phyloP scores from a whole-genome alignment of 2,113 vertebrate genomes.

The Tragelaphus buxtoni region DNA sequence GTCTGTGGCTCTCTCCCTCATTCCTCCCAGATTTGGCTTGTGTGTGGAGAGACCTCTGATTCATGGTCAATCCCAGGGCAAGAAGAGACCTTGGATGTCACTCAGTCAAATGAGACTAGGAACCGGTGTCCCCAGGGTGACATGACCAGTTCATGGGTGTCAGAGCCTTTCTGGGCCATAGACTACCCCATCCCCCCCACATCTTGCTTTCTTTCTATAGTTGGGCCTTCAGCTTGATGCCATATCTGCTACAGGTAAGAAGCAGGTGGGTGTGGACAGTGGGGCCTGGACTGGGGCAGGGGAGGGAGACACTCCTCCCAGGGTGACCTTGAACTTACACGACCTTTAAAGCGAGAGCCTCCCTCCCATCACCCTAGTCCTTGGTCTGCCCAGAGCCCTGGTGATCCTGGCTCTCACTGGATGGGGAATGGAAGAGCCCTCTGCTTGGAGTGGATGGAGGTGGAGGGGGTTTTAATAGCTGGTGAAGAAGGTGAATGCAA shows the following conservation, averaged over 20 bases:
- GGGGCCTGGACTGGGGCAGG: neutral
- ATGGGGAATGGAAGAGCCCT: neutral
- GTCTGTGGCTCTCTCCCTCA: too few species aligned
- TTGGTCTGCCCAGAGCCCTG: neutral
- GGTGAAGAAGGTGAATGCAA: neutral
- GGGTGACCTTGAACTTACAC: neutral
- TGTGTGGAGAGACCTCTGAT: neutral
- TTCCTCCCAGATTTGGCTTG: neutral
- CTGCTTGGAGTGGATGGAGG: neutral
- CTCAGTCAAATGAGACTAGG: neutral
- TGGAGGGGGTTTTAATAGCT: neutral
- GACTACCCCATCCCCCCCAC: rapidly evolving
- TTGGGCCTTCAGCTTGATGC: rapidly evolving
- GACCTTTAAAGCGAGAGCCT: neutral
- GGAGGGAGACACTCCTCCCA: too few species aligned
- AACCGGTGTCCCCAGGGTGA: rapidly evolving
- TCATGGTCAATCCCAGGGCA: neutral
- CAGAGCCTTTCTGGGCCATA: neutral
- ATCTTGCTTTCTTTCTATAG: neutral
- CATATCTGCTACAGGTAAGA: neutral
- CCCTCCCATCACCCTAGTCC: neutral
- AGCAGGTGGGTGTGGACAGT: neutral
- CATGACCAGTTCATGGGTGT: neutral
- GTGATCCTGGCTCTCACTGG: neutral
- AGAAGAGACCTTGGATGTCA: neutral